Percentiles rank a stretch among this genome's conserved stretches.
phyloP scores from a whole-genome alignment of 2,797 vertebrate species.

The Tympanoctomys barrerae region DNA sequence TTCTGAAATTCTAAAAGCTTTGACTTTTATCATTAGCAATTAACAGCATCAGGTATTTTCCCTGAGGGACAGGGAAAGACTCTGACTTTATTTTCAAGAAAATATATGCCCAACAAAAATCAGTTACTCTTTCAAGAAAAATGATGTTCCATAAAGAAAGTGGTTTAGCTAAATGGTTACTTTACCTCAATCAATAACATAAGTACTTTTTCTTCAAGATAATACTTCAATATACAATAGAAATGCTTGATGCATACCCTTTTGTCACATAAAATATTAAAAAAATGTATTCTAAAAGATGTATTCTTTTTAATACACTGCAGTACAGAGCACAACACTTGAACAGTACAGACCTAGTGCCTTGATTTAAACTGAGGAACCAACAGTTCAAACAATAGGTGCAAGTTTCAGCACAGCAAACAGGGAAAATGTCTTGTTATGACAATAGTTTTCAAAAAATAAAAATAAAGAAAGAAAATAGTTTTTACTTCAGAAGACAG shows the following conservation, averaged over 20 bases:
- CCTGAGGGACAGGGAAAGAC: neutral
- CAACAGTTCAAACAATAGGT: neutral
- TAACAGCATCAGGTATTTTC: neutral
- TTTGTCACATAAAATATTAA: constrained; percentile 34
- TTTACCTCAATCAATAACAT: neutral
- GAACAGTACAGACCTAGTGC: neutral
- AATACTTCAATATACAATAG: neutral
- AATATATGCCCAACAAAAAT: neutral
- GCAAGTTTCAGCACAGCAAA: neutral
- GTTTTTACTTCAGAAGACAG: neutral
- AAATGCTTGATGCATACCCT: neutral
- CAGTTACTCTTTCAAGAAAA: constrained; percentile 42
- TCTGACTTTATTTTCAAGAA: neutral
- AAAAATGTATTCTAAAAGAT: constrained; percentile 10
- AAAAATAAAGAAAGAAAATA: neutral
- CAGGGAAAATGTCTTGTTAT: neutral
- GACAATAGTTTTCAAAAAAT: neutral
- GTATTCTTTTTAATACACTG: neutral
- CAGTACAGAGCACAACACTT: neutral
- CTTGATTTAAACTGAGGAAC: neutral
- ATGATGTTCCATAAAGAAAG: neutral
- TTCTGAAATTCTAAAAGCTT: constrained; percentile 21
- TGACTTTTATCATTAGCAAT: constrained; percentile 32
- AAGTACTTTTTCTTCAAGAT: constrained; percentile 25
- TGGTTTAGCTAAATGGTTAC: neutral